These are phyloP conservation scores for Chymomyza procnemis DNA, from an alignment of 2,888 invertebrate genomes.

Conservation along the genomic window DNA sequence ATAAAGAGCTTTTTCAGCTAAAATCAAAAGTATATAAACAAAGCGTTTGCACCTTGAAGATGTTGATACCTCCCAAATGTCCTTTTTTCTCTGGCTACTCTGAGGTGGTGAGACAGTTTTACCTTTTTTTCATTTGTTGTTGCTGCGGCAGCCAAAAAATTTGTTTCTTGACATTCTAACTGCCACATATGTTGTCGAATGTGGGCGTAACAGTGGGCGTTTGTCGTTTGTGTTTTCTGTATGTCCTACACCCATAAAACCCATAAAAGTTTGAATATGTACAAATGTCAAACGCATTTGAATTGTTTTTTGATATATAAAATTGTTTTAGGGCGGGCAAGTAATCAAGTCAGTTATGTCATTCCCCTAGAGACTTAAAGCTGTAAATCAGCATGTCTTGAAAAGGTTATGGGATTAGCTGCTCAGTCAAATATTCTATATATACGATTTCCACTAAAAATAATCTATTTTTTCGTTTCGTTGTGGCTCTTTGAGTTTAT, in stretches of 20 bases:
- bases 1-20: constrained; percentile 19
- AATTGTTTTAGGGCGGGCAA: constrained; percentile 35
- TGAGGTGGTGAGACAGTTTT: too few species aligned
- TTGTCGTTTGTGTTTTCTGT: background rate
- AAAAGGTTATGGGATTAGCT: background rate
- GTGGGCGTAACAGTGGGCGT: background rate
- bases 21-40: constrained; percentile 63
- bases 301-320: constrained; percentile 65
- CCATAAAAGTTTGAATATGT: constrained; percentile 62
- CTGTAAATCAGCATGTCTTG: constrained; percentile 2
- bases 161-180: background rate
- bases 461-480: too few species aligned
- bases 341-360: background rate
- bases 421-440: too few species aligned
- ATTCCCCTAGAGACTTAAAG: constrained; percentile 10
- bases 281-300: constrained; percentile 70
- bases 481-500: too few species aligned
- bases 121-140: constrained; percentile 4
- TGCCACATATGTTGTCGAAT: constrained; percentile 13
- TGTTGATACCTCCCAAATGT: constrained; percentile 54
- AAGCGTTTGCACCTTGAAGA: constrained; percentile 62
- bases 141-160: background rate
- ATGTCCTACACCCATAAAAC: constrained; percentile 34
- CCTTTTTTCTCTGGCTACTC: constrained; percentile 56
- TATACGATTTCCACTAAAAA: background rate